These are phyloP conservation scores for Vombatus ursinus DNA, from an alignment of 2,113 vertebrate species.

Conservation along the genomic window DNA sequence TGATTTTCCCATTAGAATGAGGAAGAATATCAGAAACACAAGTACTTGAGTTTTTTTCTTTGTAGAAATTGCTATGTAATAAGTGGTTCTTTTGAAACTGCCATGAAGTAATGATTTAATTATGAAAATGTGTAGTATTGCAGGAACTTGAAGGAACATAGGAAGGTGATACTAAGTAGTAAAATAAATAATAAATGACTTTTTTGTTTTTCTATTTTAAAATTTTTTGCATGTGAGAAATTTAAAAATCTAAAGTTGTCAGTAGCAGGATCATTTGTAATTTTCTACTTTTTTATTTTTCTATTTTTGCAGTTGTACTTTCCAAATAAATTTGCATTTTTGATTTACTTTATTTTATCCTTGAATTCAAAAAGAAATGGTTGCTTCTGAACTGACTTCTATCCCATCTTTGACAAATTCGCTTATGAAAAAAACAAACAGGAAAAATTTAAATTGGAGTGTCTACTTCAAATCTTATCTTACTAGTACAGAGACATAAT, in stretches of 20 bases:
- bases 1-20: not conserved
- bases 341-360: constrained; percentile 16
- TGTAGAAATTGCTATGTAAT: not conserved
- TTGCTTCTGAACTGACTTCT: constrained; percentile 19
- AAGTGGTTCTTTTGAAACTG: not conserved
- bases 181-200: constrained; percentile 18
- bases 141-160: not conserved
- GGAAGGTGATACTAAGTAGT: not conserved
- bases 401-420: constrained; percentile 14
- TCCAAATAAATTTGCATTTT: not conserved
- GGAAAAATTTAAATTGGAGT: not conserved
- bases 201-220: not conserved
- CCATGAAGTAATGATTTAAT: not conserved
- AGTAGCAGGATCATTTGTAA: constrained; percentile 7
- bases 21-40: not conserved
- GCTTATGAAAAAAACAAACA: not conserved
- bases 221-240: constrained; percentile 5
- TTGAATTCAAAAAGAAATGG: constrained; percentile 12
- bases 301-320: not conserved
- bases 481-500: not conserved
- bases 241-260: constrained; percentile 10
- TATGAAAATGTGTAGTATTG: not conserved
- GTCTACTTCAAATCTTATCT: not conserved
- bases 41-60: not conserved
- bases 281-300: too few species aligned